Base-by-base conservation (phyloP, 2,113 vertebrate genomes). In the Ageneiosus marmoratus region DNA sequence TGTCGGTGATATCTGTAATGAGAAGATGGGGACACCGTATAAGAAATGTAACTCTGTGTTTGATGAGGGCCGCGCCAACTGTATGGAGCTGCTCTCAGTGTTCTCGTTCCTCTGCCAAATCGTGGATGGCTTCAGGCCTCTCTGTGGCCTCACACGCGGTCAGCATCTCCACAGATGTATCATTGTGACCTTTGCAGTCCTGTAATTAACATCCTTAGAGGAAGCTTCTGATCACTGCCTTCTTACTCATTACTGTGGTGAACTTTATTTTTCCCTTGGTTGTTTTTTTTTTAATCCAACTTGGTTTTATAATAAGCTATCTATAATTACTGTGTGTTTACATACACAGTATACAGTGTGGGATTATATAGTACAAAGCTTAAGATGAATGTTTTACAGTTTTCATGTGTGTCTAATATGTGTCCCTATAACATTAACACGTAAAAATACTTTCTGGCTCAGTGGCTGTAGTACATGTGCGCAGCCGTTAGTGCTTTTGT, bases 1-100 rank as follows among this genome's bases (percentile, higher is more conserved):
- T 58, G 86, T 97, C 0, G 95, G 96, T 0, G 87, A 91, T 0
- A 1, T 95, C 8, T 99, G 98, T 63, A 97, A 99, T 65, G 20
- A 79, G 0, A 93, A 95, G 48, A 77, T 98, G 88, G 96, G 96
- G 1, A 78, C 89, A 0, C 96, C 97, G 0, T 92, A 91, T 86
- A 24, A 2, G 11, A 96, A 94, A 85, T 99, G 98, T 56, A 9
- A 76, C 0, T 69, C 9, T 0, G 2, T 95, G 69, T 96, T 98
- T 0, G 29, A 91, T 0, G 62, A 93, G 0, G 95, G 94, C 32
- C 91, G 87, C n/a, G 86, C 87, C 4, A 55, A 87, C 18, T 99
- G 97, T 34, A 53, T 87, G 15, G 78, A 87, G 0, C 53, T 90
- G 65, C 51, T 98, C 4, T 91, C 94, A 0, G 5, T 89, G 0